A percentile compares a stretch with the other conserved stretches of the same genome.
Evolutionary conservation across 2,888 invertebrate species (phyloP).

Genomic region (Tromatobia lineatoria): DNA sequence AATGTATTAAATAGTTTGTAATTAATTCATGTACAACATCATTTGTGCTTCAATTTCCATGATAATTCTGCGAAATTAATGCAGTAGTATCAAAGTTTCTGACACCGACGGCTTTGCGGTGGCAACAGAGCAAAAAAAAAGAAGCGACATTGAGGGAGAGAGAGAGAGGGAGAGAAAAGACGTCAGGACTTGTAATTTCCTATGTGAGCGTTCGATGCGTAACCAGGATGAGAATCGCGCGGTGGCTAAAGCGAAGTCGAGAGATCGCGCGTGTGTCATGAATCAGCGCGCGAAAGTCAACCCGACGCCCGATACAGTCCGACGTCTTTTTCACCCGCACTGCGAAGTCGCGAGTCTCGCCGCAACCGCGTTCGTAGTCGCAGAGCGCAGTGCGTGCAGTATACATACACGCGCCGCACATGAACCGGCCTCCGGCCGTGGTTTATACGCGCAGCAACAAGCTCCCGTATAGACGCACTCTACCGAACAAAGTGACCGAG

Average conservation of each 20-base stretch:
- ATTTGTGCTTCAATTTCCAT: background rate
- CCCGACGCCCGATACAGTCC: conserved; percentile 58
- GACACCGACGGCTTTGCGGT: background rate
- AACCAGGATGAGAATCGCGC: conserved; percentile 16
- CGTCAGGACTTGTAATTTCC: conserved; percentile 41
- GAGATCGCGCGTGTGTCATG: conserved; percentile 48
- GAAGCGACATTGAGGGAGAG: conserved; percentile 15
- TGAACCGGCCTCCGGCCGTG: conserved; percentile 36
- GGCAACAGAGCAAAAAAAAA: background rate
- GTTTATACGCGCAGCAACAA: conserved; percentile 19
- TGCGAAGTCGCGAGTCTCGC: conserved; percentile 21
- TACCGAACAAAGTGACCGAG: conserved; percentile 39
- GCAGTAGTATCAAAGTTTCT: background rate
- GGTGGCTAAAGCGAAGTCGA: conserved; percentile 1
- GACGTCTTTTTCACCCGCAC: conserved; percentile 65
- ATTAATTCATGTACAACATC: background rate
- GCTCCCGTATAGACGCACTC: conserved; percentile 2
- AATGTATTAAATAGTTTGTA: background rate
- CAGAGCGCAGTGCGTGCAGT: background rate
- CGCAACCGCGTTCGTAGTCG: conserved; percentile 30
- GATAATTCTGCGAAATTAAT: background rate
- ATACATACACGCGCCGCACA: conserved; percentile 16
- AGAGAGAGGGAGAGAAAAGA: background rate
- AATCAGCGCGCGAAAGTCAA: conserved; percentile 61
- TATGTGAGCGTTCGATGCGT: conserved; percentile 27